Base-by-base conservation (phyloP, 2,888 invertebrate species). In the Chrysomela aeneicollis region DNA sequence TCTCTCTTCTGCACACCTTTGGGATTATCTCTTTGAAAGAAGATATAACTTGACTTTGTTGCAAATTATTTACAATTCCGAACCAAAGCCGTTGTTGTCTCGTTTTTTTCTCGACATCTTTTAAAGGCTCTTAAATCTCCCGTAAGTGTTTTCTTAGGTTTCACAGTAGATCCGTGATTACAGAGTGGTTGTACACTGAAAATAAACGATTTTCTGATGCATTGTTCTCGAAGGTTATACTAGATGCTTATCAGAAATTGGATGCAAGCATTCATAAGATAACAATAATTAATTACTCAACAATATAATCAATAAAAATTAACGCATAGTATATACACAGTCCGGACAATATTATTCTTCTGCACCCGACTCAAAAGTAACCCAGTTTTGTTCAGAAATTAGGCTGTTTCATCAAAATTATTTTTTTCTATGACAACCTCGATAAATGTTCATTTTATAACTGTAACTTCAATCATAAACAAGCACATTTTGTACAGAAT, bases 11-110 rank as follows among this genome's bases (percentile, higher is more conserved):
- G 42, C 15, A 42, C 42, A 42, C 73, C 75, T 74, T 71, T 70
- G 70, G 70, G 68, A 64, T 69, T 71, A 72, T 66, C 65, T 72
- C 69, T 61, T 26, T 64, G 67, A 74, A 76, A 74, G 76, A 76
- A 76, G 77, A 77, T 75, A 78, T 78, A 77, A 75, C 74, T 62
- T 67, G 70, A 70, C 64, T 74, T 73, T 70, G 71, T 71, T 72
- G 73, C 74, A 73, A 75, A 77, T 76, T 77, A 76, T 76, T 76
- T 74, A 71, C 74, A 70, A 71, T 74, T 68, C 63, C 65, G 67
- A 69, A 69, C 64, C 68, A 66, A 63, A 21, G 46, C 42, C 15
- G 42, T 42, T 15, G 35, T 35, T 42, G 15, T 42, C 42, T 42
- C 42, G n/a, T n/a, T 42, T 42, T 42, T 26, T 42, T 15, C n/a